Base-by-base conservation (phyloP, 2,888 invertebrate genomes). In the Taenaris catops region DNA sequence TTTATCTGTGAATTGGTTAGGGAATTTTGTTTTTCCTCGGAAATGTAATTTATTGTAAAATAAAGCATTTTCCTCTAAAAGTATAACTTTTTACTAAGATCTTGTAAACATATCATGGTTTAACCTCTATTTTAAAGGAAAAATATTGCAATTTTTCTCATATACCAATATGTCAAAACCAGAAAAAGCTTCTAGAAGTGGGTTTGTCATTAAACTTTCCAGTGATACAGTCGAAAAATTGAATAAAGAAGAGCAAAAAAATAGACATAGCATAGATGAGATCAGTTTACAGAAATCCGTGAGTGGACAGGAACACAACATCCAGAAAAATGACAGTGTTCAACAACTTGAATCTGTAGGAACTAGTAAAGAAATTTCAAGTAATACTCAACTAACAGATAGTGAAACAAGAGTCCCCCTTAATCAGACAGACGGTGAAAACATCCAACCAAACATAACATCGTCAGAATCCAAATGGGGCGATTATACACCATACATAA, bases 401-500 rank as follows among this genome's bases (percentile, higher is more conserved):
- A 8, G 6, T 3, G 14, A 14, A 9, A n/a, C 11, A 9, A 28
- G 4, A 18, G 8, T n/a, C 11, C n/a, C 23, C n/a, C 1, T 11
- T n/a, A 31, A 28, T 12, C 3, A 20, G 16, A 23, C 14, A 1
- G 16, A 7, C 2, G 25, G 1, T 24, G 32, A 25, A 3, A 18
- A 8, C 1, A n/a, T 25, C 4, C 3, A 4, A 14, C 4, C 14
- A 14, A 14, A 14, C 4, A 28, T 14, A 11, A 19, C 33, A 25
- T 14, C 9, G 10, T 24, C 37, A 4, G 34, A 37, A 44, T 25
- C 32, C 1, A 11, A 32, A 25, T 83, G 79, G 73, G 80, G 75
- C 41, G 75, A 74, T 21, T 87, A 90, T 58, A 78, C 88, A 8
- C 78, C 91, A 49, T 88, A 92, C 70, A 86, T 94, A 9, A 90